Base-by-base conservation (phyloP, 2,797 vertebrate genomes). In the Acridotheres tristis region DNA sequence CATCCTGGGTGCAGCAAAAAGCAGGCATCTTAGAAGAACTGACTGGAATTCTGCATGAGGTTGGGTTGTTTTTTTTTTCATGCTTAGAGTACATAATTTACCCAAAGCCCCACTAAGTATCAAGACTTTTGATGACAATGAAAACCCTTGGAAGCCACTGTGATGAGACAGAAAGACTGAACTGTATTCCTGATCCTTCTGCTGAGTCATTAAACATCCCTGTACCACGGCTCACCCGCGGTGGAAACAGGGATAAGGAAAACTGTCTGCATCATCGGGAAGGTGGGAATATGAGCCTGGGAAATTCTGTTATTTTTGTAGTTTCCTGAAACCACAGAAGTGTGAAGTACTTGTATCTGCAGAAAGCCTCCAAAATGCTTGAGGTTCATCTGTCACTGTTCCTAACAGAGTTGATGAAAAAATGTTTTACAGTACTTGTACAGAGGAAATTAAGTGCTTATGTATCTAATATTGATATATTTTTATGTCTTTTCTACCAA, bases 191-290 rank as follows among this genome's bases (percentile, higher is more conserved):
- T 38, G 65, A 63, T 38, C 43, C 68, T 76, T 80, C 78, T 95
- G 93, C 90, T 92, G 90, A 95, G 80, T 94, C 96, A 94, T 76
- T 93, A 61, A 90, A 90, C 74, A 74, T 68, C 50, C 26, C 74
- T 42, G 55, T 67, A 85, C 45, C 72, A 71, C 7, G 19, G 57
- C 71, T 94, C 67, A 83, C 36, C 29, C 74, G 20, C 47, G 76
- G 47, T 80, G 47, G 58, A 78, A 93, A 80, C 6, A 14, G 30
- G 47, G 65, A 87, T 38, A 53, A 89, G 90, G 62, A 77, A 83
- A 92, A 89, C 50, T 13, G 48, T 36, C 65, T 79, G 74, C 53
- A 53, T 94, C 40, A 38, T 1, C 40, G 36, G 17, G 65, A 87
- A 96, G 54, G 85, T 80, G 63, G 71, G 80, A 93, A 96, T 23